Evolutionary conservation across 2,888 invertebrate species (phyloP).

Genomic region (Nomada goodeniana): DNA sequence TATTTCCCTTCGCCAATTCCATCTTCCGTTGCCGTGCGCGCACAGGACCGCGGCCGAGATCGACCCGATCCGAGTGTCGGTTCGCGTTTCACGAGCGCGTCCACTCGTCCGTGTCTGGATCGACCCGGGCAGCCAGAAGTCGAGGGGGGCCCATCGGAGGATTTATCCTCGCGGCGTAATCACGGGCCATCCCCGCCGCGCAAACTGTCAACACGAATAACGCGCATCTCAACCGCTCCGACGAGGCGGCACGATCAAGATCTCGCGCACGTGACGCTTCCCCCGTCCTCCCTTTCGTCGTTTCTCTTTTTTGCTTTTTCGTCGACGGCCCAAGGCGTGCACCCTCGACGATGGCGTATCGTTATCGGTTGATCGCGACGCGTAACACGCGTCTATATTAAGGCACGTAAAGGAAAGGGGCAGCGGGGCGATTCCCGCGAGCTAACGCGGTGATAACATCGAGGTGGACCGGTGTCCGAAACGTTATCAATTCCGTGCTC

Average conservation of each 20-base stretch:
- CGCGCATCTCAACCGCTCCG: constrained; percentile 51
- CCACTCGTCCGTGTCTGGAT: constrained; percentile 54
- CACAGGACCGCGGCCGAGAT: constrained; percentile 29
- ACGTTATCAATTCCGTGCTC: constrained; percentile 53
- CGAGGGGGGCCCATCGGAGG: constrained; percentile 55
- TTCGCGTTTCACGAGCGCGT: constrained; percentile 55
- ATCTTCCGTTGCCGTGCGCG: too few relatives aligned
- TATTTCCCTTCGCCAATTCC: background rate
- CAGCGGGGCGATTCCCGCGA: constrained; percentile 66
- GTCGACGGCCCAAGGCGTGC: constrained; percentile 37
- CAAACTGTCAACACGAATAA: constrained; percentile 73
- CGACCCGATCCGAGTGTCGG: constrained; percentile 39
- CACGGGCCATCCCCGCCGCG: constrained; percentile 70
- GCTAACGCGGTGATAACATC: constrained; percentile 65
- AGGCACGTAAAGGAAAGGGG: constrained; percentile 63
- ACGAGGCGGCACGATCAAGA: constrained; percentile 73
- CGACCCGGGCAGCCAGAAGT: constrained; percentile 58
- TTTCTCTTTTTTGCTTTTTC: background rate
- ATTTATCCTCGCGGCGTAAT: constrained; percentile 73
- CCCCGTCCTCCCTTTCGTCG: constrained; percentile 4
- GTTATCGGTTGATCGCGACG: constrained; percentile 69
- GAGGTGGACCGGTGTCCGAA: constrained; percentile 57
- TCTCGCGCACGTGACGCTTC: constrained; percentile 68
- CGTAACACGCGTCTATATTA: constrained; percentile 71
- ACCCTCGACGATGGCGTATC: constrained; percentile 61